Percentiles rank a stretch among this genome's conserved stretches.
Evolutionary conservation across 2,888 invertebrate genomes (phyloP).

Genomic region (Brenthis ino): DNA sequence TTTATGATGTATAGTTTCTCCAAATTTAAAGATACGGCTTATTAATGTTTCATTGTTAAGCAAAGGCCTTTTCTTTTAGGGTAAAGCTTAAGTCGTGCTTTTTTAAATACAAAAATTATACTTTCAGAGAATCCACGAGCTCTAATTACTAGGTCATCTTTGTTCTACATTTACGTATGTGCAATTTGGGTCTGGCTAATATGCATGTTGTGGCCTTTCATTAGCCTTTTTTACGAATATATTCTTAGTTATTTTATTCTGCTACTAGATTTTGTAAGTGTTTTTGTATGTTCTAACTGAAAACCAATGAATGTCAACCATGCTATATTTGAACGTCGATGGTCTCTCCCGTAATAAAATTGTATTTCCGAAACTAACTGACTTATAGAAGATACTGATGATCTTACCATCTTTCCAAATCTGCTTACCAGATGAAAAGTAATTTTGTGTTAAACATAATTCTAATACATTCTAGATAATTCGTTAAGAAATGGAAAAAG

Average conservation of each 20-base stretch:
- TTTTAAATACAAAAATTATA: conserved; percentile 21
- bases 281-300: too few relatives aligned
- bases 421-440: too few relatives aligned
- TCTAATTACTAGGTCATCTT: conserved; percentile 22
- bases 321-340: too few relatives aligned
- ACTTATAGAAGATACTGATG: too few relatives aligned
- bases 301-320: too few relatives aligned
- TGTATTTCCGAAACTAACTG: too few relatives aligned
- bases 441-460: too few relatives aligned
- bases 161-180: conserved; percentile 20
- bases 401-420: too few relatives aligned
- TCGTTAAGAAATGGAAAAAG: too few relatives aligned
- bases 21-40: conserved; percentile 8
- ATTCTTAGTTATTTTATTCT: conserved; percentile 5
- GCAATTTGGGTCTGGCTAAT: conserved; percentile 17
- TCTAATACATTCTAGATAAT: too few relatives aligned
- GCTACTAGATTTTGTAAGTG: not conserved
- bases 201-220: conserved; percentile 10
- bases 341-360: too few relatives aligned
- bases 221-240: conserved; percentile 11
- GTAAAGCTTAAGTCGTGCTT: conserved; percentile 13
- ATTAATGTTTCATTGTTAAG: conserved; percentile 17
- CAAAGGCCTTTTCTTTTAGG: conserved; percentile 17
- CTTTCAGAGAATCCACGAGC: conserved; percentile 14
- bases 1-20: not conserved